Conservation (phyloP, 2,113 vertebrate genomes). For the Esox niger region DNA sequence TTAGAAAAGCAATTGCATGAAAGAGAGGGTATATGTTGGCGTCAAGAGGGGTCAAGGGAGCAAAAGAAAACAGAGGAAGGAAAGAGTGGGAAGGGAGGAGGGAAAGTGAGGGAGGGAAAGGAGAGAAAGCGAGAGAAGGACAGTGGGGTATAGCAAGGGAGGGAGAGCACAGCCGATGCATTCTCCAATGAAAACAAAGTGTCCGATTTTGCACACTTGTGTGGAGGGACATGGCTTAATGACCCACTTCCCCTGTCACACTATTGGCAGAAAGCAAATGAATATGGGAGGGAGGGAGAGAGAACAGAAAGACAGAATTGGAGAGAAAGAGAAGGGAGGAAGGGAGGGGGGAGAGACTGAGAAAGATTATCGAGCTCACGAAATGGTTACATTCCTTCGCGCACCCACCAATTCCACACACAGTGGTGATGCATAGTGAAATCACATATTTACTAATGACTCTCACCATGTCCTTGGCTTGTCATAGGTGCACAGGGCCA, state of each 20-base stretch:
- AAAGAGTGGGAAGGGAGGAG: conserved; percentile 63
- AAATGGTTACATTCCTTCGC: not conserved
- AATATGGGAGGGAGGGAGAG: not conserved
- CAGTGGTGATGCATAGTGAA: not conserved
- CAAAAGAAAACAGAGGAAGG: conserved; percentile 72
- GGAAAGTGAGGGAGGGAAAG: conserved; percentile 55
- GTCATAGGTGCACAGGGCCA: not conserved
- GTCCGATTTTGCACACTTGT: conserved; percentile 57
- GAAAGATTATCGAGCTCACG: not conserved
- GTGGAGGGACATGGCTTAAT: conserved; percentile 29
- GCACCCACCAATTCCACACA: not conserved
- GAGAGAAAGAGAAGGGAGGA: conserved; percentile 9
- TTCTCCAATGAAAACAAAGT: conserved; percentile 64
- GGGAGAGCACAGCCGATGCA: conserved; percentile 28
- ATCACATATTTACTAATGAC: not conserved
- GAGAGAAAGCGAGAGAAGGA: not conserved
- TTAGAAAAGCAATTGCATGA: conserved; percentile 12
- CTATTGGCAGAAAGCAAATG: conserved; percentile 10
- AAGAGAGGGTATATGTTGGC: conserved; percentile 56
- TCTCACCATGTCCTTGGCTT: not conserved
- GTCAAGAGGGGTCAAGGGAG: conserved; percentile 65
- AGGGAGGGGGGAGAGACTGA: not conserved
- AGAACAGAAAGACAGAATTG: not conserved
- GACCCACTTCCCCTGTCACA: conserved; percentile 43
- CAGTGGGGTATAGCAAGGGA: not conserved